phyloP scores from a whole-genome alignment of 2,797 vertebrate species.

The Danionella dracula region DNA sequence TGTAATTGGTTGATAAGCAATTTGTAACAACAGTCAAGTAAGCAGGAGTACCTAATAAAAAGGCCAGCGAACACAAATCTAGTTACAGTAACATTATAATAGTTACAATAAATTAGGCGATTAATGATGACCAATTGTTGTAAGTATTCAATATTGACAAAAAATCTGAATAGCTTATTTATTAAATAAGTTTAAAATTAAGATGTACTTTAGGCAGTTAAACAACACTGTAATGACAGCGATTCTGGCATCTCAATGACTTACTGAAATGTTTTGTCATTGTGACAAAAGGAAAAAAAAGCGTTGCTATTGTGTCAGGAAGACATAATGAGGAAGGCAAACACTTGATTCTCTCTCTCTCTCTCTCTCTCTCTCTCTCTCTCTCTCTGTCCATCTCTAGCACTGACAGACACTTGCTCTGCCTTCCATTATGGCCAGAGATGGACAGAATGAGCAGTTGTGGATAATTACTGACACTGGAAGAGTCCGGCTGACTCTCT shows the following conservation, averaged over 20 bases:
- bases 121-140: too few relatives aligned
- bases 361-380: constrained; percentile 66
- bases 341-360: too few relatives aligned
- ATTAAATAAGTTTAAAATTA: background rate
- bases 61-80: too few relatives aligned
- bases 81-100: too few relatives aligned
- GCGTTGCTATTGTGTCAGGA: constrained; percentile 53
- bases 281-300: constrained; percentile 17
- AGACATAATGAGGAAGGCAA: constrained; percentile 71
- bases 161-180: too few relatives aligned
- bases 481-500: constrained; percentile 73
- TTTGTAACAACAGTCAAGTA: too few relatives aligned
- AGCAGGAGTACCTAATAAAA: too few relatives aligned
- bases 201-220: background rate
- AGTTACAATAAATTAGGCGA: too few relatives aligned
- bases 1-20: too few relatives aligned
- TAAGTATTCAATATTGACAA: too few relatives aligned
- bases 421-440: constrained; percentile 71
- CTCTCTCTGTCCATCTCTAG: constrained; percentile 72
- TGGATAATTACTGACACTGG: constrained; percentile 78
- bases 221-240: background rate
- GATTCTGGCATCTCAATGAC: background rate
- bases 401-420: constrained; percentile 70
- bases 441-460: constrained; percentile 69
- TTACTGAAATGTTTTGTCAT: constrained; percentile 26